Conservation (phyloP, 2,113 vertebrate genomes). For the Pan paniscus region DNA sequence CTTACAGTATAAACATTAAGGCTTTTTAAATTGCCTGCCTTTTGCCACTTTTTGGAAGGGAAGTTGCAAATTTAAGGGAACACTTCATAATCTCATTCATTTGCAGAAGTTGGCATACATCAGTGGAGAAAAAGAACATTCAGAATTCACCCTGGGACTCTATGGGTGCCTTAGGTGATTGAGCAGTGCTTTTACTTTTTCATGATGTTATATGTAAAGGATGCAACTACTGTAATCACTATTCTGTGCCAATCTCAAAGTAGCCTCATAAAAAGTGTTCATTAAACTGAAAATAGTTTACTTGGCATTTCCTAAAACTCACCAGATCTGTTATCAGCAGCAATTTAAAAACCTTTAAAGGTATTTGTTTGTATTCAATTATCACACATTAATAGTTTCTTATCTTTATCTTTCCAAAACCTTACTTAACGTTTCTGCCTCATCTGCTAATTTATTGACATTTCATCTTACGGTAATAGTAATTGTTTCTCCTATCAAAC, state of each 20-base stretch:
- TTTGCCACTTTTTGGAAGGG: not conserved
- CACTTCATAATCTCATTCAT: rapidly evolving
- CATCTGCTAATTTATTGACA: not conserved
- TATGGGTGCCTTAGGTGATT: rapidly evolving
- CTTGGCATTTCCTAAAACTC: not conserved
- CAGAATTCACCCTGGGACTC: not conserved
- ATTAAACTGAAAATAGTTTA: not conserved
- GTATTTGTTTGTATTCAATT: not conserved
- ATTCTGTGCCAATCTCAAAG: not conserved
- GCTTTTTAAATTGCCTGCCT: not conserved
- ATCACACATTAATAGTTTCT: not conserved
- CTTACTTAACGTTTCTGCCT: not conserved
- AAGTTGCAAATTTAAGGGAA: not conserved
- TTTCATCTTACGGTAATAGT: not conserved
- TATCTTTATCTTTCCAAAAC: not conserved
- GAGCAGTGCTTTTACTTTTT: not conserved
- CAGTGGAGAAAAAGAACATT: not conserved
- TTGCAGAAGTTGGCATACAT: not conserved
- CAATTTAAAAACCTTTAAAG: not conserved
- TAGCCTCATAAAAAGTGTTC: not conserved
- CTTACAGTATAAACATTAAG: not conserved
- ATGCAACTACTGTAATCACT: not conserved
- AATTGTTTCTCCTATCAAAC: not conserved
- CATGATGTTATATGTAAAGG: not conserved
- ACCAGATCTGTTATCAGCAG: not conserved